Evolutionary conservation across 2,888 invertebrate species (phyloP).

Genomic region (Leistus spinibarbis): DNA sequence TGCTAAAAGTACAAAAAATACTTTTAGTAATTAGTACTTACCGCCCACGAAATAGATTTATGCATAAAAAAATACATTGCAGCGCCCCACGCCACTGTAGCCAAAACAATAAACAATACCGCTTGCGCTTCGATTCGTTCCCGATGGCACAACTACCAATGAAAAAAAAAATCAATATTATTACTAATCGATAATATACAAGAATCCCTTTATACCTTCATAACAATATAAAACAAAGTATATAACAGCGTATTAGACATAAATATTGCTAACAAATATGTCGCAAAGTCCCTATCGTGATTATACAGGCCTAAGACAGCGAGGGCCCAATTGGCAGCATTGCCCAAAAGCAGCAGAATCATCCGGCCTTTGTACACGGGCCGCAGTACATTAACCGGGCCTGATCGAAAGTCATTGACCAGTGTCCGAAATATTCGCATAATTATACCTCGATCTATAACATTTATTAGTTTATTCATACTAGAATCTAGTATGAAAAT

Average conservation of each 20-base stretch:
- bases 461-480: conserved; percentile 27
- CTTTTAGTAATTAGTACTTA: conserved; percentile 50
- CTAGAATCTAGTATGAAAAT: conserved; percentile 40
- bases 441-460: conserved; percentile 49
- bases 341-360: conserved; percentile 65
- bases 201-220: conserved; percentile 74
- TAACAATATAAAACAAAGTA: conserved; percentile 77
- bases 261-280: conserved; percentile 77
- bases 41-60: conserved; percentile 72
- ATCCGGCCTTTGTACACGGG: conserved; percentile 62
- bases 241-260: conserved; percentile 85
- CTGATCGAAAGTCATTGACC: conserved; percentile 56
- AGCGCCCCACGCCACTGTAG: conserved; percentile 69
- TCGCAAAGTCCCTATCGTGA: conserved; percentile 76
- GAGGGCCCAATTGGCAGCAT: conserved; percentile 68
- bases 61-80: conserved; percentile 76
- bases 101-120: conserved; percentile 67
- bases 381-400: conserved; percentile 54
- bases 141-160: conserved; percentile 64
- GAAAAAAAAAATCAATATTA: conserved; percentile 36
- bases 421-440: conserved; percentile 47
- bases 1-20: not conserved
- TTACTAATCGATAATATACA: conserved; percentile 48
- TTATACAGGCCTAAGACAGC: conserved; percentile 68
- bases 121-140: conserved; percentile 70